Conservation (phyloP, 2,113 vertebrate genomes). For the Promerops cafer region DNA sequence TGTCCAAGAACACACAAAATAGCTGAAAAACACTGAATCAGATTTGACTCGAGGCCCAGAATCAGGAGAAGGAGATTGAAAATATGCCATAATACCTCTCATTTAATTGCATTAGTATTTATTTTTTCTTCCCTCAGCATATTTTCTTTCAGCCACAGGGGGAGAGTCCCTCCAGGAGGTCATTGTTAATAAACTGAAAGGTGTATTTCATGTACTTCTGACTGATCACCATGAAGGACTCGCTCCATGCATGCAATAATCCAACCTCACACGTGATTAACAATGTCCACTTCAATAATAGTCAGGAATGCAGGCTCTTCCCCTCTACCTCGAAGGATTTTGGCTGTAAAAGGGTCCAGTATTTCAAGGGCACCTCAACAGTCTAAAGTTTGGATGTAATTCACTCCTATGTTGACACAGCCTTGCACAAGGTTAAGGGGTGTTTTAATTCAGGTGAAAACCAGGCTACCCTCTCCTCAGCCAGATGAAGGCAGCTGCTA, state of each 20-base stretch:
- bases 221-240: constrained; percentile 5
- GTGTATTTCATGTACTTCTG: not conserved
- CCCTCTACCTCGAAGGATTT: not conserved
- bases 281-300: not conserved
- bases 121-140: not conserved
- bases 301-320: not conserved
- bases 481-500: not conserved
- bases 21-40: not conserved
- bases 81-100: not conserved
- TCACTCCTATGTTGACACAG: not conserved
- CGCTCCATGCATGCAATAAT: not conserved
- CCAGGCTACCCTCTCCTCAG: not conserved
- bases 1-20: not conserved
- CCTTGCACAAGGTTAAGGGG: not conserved
- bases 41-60: not conserved
- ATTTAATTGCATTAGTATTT: not conserved
- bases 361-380: not conserved
- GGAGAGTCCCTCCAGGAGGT: not conserved
- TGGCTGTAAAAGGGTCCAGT: not conserved
- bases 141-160: not conserved
- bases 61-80: not conserved
- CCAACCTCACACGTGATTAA: not conserved
- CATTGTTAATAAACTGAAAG: not conserved
- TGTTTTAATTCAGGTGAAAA: not conserved
- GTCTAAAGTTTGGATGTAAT: not conserved